A percentile compares a stretch with the other conserved stretches of the same genome.
These are phyloP conservation scores for Engraulis encrasicolus DNA, from an alignment of 2,113 vertebrate species.

Conservation along the genomic window DNA sequence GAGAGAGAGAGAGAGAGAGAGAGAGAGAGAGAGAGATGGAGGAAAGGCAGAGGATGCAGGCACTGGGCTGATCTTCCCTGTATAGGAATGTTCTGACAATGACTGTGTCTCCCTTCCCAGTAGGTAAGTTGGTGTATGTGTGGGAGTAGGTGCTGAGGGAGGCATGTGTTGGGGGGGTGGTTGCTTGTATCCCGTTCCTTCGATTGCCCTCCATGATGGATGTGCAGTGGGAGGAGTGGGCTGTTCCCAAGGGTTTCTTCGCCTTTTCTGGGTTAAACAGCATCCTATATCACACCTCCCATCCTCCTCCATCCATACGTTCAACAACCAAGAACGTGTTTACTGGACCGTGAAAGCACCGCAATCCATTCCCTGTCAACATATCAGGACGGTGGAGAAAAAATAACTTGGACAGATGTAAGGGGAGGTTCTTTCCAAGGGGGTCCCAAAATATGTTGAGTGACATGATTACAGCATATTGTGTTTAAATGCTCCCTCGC, in stretches of 20 bases:
- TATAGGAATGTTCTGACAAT: slow-evolving; percentile 36
- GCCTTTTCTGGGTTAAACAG: slow-evolving; percentile 76
- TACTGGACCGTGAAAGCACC: slow-evolving; percentile 65
- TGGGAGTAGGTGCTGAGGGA: slow-evolving; percentile 14
- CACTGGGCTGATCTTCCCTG: slow-evolving; percentile 48
- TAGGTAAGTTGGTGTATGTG: neutral
- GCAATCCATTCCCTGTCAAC: slow-evolving; percentile 66
- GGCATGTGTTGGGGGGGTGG: slow-evolving; percentile 32
- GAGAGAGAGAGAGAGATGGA: too few species aligned
- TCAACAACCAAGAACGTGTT: slow-evolving; percentile 66
- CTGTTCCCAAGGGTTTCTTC: slow-evolving; percentile 55
- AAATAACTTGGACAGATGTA: slow-evolving; percentile 52
- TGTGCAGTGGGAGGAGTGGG: slow-evolving; percentile 69
- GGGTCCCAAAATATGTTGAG: slow-evolving; percentile 27
- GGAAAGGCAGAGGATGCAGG: too few species aligned
- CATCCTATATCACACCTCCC: slow-evolving; percentile 69
- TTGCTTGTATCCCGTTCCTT: slow-evolving; percentile 66
- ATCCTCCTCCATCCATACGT: slow-evolving; percentile 70
- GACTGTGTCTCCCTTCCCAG: slow-evolving; percentile 46
- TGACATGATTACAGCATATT: neutral
- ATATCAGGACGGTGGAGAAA: slow-evolving; percentile 55
- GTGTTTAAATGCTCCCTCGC: neutral
- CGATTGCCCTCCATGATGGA: slow-evolving; percentile 72
- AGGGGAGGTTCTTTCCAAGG: slow-evolving; percentile 38
- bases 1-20: too few species aligned